A percentile compares a stretch with the other conserved stretches of the same genome.
phyloP scores from a whole-genome alignment of 1,140 invertebrate species.

The Coptotermes formosanus region DNA sequence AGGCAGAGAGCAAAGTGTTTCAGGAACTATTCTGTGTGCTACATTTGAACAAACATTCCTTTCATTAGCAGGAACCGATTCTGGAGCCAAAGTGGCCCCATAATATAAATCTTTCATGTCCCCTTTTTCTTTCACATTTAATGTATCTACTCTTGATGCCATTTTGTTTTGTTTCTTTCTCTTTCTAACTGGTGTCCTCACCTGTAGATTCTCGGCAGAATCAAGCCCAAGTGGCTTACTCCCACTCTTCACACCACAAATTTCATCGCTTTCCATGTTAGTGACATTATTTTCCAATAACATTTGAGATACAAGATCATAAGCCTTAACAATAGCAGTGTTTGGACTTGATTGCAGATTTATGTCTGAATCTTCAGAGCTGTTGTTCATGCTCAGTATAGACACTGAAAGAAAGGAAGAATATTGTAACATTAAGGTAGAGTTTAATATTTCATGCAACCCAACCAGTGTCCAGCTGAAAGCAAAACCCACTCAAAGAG shows the following conservation, averaged over 20 bases:
- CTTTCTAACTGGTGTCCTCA: neutral
- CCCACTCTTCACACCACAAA: neutral
- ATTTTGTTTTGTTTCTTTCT: neutral
- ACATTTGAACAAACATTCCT: neutral
- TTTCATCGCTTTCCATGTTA: neutral
- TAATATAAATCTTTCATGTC: neutral
- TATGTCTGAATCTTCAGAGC: neutral
- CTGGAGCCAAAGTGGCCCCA: neutral
- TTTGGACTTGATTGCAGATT: neutral
- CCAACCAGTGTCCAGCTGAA: too few species aligned
- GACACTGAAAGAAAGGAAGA: neutral
- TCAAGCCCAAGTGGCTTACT: neutral
- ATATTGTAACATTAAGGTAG: neutral
- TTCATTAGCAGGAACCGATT: neutral
- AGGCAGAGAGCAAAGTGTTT: neutral
- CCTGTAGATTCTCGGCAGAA: neutral
- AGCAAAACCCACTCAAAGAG: too few species aligned
- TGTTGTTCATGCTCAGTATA: neutral
- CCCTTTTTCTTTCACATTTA: neutral
- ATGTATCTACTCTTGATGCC: neutral
- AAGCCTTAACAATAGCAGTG: neutral
- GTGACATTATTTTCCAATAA: neutral
- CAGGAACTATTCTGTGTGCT: neutral
- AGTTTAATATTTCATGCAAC: too few species aligned
- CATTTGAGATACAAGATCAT: constrained; percentile 1